phyloP scores from a whole-genome alignment of 1,140 invertebrate genomes.

The Panagrolaimus sp. region DNA sequence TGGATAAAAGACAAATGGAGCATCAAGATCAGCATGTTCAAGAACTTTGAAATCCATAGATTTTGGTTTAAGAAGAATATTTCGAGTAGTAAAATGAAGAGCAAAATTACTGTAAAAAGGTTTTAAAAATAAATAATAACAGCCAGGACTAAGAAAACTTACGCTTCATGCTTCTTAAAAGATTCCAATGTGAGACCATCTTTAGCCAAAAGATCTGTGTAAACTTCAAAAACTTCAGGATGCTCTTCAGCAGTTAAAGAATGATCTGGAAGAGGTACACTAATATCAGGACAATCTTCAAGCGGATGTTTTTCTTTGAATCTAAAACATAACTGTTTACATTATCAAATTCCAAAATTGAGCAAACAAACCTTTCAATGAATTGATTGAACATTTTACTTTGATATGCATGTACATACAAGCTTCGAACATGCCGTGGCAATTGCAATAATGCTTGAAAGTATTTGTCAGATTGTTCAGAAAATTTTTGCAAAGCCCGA shows the following conservation, averaged over 20 bases:
- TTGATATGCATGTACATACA: conserved; percentile 14
- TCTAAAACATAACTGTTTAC: background rate
- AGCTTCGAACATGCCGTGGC: background rate
- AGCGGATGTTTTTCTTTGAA: background rate
- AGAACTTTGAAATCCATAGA: background rate
- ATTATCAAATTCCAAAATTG: background rate
- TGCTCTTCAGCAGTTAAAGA: background rate
- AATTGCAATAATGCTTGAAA: background rate
- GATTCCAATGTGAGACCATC: conserved; percentile 2
- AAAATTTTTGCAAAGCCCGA: background rate
- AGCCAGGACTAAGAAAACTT: background rate
- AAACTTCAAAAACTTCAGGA: background rate
- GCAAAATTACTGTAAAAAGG: background rate
- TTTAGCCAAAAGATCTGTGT: background rate
- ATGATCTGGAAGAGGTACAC: background rate
- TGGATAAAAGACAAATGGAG: conserved; percentile 3
- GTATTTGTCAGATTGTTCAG: background rate
- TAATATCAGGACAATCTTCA: background rate
- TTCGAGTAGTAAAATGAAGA: background rate
- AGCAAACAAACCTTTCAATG: background rate
- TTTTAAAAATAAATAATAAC: background rate
- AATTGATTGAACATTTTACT: background rate
- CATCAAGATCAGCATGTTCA: conserved; percentile 7
- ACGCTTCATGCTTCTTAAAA: conserved; percentile 2
- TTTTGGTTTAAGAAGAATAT: background rate